A percentile compares a stretch with the other conserved stretches of the same genome.
Evolutionary conservation across 2,113 vertebrate species (phyloP).

Genomic region (Corythaixoides concolor): DNA sequence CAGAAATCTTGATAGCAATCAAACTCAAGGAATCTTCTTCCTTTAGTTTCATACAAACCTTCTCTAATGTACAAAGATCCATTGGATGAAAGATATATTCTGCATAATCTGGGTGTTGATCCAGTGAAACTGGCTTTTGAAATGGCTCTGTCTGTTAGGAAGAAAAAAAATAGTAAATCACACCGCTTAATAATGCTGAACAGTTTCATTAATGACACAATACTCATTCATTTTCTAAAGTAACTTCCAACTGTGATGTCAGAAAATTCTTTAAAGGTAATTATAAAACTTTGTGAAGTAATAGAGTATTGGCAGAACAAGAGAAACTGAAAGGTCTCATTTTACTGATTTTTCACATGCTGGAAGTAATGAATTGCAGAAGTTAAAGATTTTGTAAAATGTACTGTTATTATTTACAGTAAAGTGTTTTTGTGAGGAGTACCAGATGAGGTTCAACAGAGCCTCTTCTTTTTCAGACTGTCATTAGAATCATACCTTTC

Average conservation of each 20-base stretch:
- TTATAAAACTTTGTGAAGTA: background rate
- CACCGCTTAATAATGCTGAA: background rate
- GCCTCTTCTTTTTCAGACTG: background rate
- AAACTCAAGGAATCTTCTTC: background rate
- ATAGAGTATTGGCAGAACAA: background rate
- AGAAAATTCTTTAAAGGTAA: background rate
- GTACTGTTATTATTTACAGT: background rate
- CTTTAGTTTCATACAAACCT: slow-evolving; percentile 79
- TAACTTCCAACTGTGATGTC: background rate
- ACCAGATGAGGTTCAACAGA: background rate
- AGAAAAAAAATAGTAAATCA: background rate
- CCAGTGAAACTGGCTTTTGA: slow-evolving; percentile 95
- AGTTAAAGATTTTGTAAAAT: background rate
- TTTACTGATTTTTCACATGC: background rate
- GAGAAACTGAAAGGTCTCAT: background rate
- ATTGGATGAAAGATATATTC: slow-evolving; percentile 99
- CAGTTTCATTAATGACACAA: background rate
- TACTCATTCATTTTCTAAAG: background rate
- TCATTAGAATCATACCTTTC: background rate
- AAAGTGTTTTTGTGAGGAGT: background rate
- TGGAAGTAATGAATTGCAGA: background rate
- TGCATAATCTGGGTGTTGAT: slow-evolving; percentile 97
- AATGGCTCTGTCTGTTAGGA: slow-evolving; percentile 93
- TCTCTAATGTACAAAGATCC: slow-evolving; percentile 96
- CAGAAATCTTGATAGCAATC: background rate